Evolutionary conservation across 2,113 vertebrate genomes (phyloP).

Genomic region (Cynoglossus semilaevis): DNA sequence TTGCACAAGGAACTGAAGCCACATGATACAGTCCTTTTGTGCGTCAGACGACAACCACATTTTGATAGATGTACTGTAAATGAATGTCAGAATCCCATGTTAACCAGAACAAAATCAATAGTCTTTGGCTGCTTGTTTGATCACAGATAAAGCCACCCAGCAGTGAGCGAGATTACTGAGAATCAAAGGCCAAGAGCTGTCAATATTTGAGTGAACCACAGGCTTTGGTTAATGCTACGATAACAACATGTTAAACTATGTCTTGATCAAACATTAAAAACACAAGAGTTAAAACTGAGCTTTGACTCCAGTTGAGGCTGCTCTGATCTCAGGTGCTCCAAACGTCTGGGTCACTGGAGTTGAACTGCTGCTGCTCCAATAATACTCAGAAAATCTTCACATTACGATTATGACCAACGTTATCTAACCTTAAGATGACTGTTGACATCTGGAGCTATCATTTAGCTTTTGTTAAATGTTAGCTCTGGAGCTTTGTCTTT

Average conservation of each 20-base stretch:
- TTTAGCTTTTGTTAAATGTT: no score
- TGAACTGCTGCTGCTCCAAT: background rate
- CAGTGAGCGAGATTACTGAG: constrained; percentile 35
- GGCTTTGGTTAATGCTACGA: constrained; percentile 31
- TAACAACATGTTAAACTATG: constrained; percentile 24
- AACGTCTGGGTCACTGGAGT: background rate
- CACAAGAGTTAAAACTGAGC: constrained; percentile 7
- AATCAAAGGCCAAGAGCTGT: constrained; percentile 33
- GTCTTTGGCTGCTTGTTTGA: constrained; percentile 28
- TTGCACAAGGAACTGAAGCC: constrained; percentile 38
- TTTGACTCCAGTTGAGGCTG: background rate
- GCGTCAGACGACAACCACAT: constrained; percentile 23
- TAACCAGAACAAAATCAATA: constrained; percentile 51
- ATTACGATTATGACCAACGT: no score
- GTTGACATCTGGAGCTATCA: no score
- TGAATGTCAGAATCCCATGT: constrained; percentile 34
- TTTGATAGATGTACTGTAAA: constrained; percentile 45
- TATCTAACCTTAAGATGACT: no score
- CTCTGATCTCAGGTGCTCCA: constrained; percentile 10
- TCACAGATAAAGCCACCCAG: constrained; percentile 28
- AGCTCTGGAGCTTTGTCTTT: no score
- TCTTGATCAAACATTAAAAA: constrained; percentile 31
- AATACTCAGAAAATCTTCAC: no score
- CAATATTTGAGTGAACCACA: constrained; percentile 47
- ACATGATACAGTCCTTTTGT: constrained; percentile 30